phyloP scores from a whole-genome alignment of 2,888 invertebrate genomes.

The Agrochola lota region DNA sequence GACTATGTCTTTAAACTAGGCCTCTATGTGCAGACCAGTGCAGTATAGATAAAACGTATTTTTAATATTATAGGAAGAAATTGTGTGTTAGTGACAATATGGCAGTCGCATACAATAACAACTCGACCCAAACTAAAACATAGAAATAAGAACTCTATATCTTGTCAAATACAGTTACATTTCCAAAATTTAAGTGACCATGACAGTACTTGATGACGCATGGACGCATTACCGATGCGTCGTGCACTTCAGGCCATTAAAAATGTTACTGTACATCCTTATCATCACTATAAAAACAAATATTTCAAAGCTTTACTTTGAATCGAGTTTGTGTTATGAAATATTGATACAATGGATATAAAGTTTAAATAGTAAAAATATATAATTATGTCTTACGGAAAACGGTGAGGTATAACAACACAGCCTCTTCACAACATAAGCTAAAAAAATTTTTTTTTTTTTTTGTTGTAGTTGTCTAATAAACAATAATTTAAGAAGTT shows the following conservation, averaged over 20 bases:
- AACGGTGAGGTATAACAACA: slow-evolving; percentile 13
- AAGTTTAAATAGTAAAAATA: slow-evolving; percentile 21
- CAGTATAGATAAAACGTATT: slow-evolving; percentile 29
- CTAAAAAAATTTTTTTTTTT: not conserved
- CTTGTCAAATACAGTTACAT: slow-evolving; percentile 2
- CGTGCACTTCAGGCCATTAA: not conserved
- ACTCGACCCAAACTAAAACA: not conserved
- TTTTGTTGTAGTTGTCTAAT: not conserved
- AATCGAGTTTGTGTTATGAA: not conserved
- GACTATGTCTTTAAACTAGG: slow-evolving; percentile 30
- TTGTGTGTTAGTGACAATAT: slow-evolving; percentile 19
- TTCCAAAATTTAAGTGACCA: slow-evolving; percentile 1
- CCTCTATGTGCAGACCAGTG: slow-evolving; percentile 14
- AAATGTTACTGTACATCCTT: not conserved
- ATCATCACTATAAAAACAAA: not conserved
- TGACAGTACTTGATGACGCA: not conserved
- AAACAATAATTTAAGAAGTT: slow-evolving; percentile 36
- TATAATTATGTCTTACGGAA: slow-evolving; percentile 1
- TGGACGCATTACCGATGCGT: not conserved
- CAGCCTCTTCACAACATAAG: slow-evolving; percentile 20
- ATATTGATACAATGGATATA: slow-evolving; percentile 3
- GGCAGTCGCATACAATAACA: not conserved
- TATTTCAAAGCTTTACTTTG: not conserved
- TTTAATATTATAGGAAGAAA: slow-evolving; percentile 22
- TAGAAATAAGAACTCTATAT: not conserved